Evolutionary conservation across 2,113 vertebrate genomes (phyloP).

Genomic region (Megaleporinus macrocephalus): DNA sequence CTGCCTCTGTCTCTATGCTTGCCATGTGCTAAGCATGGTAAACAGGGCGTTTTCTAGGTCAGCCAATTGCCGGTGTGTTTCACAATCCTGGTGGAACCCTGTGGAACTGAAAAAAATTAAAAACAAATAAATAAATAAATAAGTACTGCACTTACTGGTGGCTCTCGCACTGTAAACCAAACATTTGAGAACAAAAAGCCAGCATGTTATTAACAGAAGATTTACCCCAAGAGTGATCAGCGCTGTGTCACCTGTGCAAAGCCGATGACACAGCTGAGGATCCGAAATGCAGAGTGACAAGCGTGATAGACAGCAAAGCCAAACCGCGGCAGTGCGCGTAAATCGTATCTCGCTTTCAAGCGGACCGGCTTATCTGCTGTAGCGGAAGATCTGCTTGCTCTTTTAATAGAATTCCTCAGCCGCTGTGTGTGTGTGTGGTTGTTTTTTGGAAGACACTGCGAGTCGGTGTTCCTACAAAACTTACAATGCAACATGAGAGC

Average conservation of each 20-base stretch:
- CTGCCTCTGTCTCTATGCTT: constrained; percentile 28
- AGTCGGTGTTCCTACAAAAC: background rate
- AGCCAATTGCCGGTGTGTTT: constrained; percentile 29
- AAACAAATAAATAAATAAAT: no score
- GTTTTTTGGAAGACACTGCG: background rate
- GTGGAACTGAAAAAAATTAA: background rate
- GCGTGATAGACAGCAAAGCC: background rate
- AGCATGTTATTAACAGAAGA: constrained; percentile 7
- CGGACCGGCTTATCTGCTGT: background rate
- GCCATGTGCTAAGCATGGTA: constrained; percentile 15
- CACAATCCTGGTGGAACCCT: constrained; percentile 15
- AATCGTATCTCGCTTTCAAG: background rate
- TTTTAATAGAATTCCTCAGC: constrained; percentile 2
- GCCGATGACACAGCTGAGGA: background rate
- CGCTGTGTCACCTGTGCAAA: background rate
- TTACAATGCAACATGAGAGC: background rate
- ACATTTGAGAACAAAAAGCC: constrained; percentile 34
- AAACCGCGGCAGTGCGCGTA: background rate
- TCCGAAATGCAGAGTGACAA: background rate
- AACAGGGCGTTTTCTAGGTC: constrained; percentile 19
- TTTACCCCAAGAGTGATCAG: background rate
- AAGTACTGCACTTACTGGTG: constrained; percentile 21
- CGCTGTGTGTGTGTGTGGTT: no score
- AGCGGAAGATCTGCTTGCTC: background rate
- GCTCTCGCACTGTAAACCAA: constrained; percentile 17